Evolutionary conservation across 2,888 invertebrate species (phyloP), one percentile per base, ranked within the genome.

Genomic region (Danaus chrysippus): DNA sequence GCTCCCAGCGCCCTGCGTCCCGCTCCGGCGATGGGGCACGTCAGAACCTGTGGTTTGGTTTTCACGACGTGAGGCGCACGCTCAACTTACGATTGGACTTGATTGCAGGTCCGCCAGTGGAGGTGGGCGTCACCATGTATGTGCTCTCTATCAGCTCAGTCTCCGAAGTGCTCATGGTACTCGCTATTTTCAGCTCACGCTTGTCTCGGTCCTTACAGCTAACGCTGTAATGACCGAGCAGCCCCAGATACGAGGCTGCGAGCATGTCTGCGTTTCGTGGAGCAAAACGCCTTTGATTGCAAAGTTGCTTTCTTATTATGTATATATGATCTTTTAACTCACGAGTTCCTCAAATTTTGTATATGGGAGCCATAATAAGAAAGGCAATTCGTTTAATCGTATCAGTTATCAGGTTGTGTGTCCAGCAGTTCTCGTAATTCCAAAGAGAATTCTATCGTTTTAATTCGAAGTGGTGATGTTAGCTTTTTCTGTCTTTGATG

Each of bases 131-230:
- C 93, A 98, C 98, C 93, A 97, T 98, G 96, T 97, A 97, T 94
- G 97, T 98, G 93, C 95, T 98, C 93, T 97, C 97, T 93, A 98
- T 98, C 95, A 97, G 97, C 93, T 97, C 97, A 92, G 96, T 98
- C 92, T 98, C 97, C 92, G 98, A 98, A 95, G 98, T 98, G 92
- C 95, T 97, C 94, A 98, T 98, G 98, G 98, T 98, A 96, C 90
- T 89, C 90, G 87, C 81, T 79, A 73, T 81, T 85, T 98, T 98
- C 94, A 97, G 97, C 93, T 97, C 97, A 70, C 70, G 75, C 75
- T 75, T 75, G 75, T 68, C 76, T 74, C 74, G 75, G 74, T 72
- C 73, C 70, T 71, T 69, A 58, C 67, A 71, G 72, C 69, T 58
- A 54, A 58, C 63, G 68, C 69, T 68, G 84, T 81, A 82, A 81